Conservation (phyloP, 2,113 vertebrate genomes). For the Trochalopteron elliotii region DNA sequence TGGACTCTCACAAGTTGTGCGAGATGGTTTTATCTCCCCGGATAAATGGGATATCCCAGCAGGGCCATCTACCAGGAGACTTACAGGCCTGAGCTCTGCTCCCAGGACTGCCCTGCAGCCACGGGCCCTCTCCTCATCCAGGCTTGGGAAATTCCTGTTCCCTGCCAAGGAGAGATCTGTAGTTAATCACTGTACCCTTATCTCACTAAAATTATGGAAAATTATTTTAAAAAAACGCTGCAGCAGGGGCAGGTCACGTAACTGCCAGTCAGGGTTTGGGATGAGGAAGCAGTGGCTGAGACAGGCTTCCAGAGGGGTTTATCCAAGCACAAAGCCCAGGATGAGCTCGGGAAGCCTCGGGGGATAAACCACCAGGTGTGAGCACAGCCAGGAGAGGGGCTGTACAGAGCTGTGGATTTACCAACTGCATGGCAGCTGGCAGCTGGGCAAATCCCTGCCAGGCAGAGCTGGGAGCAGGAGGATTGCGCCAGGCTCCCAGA, state of each 20-base stretch:
- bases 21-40: background rate
- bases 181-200: background rate
- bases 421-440: background rate
- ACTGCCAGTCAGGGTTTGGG: no score
- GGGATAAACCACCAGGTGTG: background rate
- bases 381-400: background rate
- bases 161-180: background rate
- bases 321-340: background rate
- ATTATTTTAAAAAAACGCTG: background rate
- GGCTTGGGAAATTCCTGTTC: background rate
- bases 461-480: background rate
- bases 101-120: accelerated
- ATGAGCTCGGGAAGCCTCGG: accelerated
- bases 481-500: background rate
- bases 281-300: background rate
- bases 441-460: background rate
- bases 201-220: background rate
- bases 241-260: background rate
- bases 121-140: background rate
- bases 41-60: background rate
- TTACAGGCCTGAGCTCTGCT: background rate
- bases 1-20: accelerated
- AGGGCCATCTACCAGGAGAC: background rate
- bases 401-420: accelerated
- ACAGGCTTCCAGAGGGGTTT: background rate